A percentile compares a stretch with the other conserved stretches of the same genome.
These are phyloP conservation scores for Oplegnathus fasciatus DNA, from an alignment of 2,113 vertebrate species.

Conservation along the genomic window DNA sequence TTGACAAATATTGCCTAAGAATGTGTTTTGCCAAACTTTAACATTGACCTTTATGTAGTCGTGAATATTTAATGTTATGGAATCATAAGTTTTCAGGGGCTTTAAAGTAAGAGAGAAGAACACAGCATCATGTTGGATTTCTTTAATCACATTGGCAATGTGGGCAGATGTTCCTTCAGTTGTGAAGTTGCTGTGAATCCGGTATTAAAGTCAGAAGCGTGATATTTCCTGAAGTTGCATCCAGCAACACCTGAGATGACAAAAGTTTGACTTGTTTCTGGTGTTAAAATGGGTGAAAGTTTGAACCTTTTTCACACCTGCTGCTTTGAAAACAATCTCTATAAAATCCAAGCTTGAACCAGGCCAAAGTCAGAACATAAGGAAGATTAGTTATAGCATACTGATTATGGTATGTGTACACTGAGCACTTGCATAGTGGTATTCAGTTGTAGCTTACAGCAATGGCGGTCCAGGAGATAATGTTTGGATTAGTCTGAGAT, in stretches of 20 bases:
- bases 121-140: neutral
- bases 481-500: constrained; percentile 27
- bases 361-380: neutral
- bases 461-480: neutral
- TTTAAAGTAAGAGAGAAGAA: neutral
- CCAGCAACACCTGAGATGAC: constrained; percentile 12
- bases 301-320: neutral
- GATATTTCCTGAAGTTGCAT: constrained; percentile 1
- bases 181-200: constrained; percentile 16
- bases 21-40: neutral
- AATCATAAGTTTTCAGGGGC: neutral
- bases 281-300: neutral
- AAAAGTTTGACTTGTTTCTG: neutral
- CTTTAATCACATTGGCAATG: neutral
- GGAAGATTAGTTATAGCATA: constrained; percentile 13
- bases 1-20: neutral
- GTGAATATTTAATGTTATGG: constrained; percentile 3
- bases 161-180: constrained; percentile 17
- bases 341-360: neutral
- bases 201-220: neutral
- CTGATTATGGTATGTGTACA: neutral
- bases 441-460: constrained; percentile 24
- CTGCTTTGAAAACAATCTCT: neutral
- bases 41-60: neutral
- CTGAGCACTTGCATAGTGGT: neutral